phyloP scores from a whole-genome alignment of 1,140 invertebrate species.

The Drosophila sulfurigaster region DNA sequence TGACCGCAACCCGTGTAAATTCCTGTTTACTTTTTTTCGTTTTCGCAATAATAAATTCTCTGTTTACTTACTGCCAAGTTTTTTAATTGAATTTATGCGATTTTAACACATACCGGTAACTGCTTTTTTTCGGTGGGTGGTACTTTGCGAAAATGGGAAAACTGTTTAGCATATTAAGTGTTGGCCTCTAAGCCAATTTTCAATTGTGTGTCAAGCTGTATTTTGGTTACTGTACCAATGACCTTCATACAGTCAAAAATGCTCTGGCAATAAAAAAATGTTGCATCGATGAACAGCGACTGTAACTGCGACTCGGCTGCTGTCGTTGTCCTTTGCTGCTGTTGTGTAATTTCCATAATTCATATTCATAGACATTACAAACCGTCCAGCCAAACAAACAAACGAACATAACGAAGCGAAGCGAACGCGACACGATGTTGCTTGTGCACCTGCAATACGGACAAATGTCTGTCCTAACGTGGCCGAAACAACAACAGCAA shows the following conservation, averaged over 20 bases:
- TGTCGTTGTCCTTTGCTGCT: conserved; percentile 42
- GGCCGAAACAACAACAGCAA: conserved; percentile 35
- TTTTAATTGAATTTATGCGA: conserved; percentile 67
- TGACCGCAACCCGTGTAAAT: conserved; percentile 48
- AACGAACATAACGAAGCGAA: conserved; percentile 52
- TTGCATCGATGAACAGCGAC: conserved; percentile 43
- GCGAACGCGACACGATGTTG: conserved; percentile 11
- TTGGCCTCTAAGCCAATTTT: conserved; percentile 8
- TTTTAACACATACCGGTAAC: conserved; percentile 35
- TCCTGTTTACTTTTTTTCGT: conserved; percentile 24
- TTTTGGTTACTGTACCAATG: conserved; percentile 67
- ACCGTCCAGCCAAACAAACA: conserved; percentile 70
- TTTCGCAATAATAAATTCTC: conserved; percentile 19
- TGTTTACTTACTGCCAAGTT: conserved; percentile 21
- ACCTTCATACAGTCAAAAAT: conserved; percentile 33
- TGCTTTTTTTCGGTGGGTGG: background rate
- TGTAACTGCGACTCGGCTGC: conserved; percentile 25
- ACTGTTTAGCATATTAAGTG: conserved; percentile 1
- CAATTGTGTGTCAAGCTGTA: conserved; percentile 10
- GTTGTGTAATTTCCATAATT: conserved; percentile 81
- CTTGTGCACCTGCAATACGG: conserved; percentile 80
- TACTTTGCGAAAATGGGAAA: background rate
- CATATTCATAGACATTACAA: conserved; percentile 79
- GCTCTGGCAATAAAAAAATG: conserved; percentile 47
- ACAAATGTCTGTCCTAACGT: conserved; percentile 61